Base-by-base conservation (phyloP, 1,140 invertebrate genomes). In the Scaptomyza hsui region DNA sequence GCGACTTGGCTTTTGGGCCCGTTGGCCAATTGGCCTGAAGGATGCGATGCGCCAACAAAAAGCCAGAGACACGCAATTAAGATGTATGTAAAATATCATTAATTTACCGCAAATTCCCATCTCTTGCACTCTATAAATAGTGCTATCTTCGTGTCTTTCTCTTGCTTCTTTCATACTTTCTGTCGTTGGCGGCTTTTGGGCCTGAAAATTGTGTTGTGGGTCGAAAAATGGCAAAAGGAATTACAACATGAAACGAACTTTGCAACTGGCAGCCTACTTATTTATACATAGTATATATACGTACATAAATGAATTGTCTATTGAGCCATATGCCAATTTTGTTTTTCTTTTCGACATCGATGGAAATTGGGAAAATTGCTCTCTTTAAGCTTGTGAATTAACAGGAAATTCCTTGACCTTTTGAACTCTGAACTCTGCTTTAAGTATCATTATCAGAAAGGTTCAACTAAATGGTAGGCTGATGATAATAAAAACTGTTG, bases 61-160 rank as follows among this genome's bases (percentile, higher is more conserved):
- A 63, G 52, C 29, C 42, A 76, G 57, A 67, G 62, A 72, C 57
- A 67, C 48, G 68, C 68, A 73, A 69, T 69, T 74, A 74, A 74
- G 48, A 57, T 65, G 60, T 59, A 47, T 65, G 57, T 52, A 70
- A 70, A 70, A 74, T 72, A 63, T 72, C 55, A 72, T 72, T 75
- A 72, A 72, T 63, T 75, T 74, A 48, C 37, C 59, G 37, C 48
- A 39, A 29, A 29, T 35, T 37, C 37, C n/a, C 35, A 6, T 26
- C 15, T 0, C 21, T n/a, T 21, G 4, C 53, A 2, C 39, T 9
- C 53, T 16, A 10, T 12, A 39, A 29, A 29, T 29, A 29, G 26
- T 29, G 26, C 26, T 2, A 29, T 10, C 26, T n/a, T n/a, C n/a
- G n/a, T n/a, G n/a, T n/a, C n/a, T 12, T 7, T 10, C 18, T 13